Percentiles rank a stretch among this genome's conserved stretches.
Conservation (phyloP, 2,888 invertebrate genomes). For the Mylabris sibirica region DNA sequence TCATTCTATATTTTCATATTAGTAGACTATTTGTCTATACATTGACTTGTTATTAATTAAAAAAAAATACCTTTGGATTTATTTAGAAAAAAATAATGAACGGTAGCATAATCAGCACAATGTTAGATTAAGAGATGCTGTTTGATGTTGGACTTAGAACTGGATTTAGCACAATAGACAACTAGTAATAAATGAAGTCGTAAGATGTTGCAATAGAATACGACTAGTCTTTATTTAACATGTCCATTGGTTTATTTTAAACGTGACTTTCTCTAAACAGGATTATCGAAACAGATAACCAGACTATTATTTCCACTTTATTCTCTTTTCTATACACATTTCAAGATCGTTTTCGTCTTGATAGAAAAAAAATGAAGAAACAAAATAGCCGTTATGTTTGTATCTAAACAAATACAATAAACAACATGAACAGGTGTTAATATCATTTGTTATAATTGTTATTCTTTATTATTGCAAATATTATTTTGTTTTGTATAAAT, state of each 20-base stretch:
- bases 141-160: constrained; percentile 12
- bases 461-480: constrained; percentile 30
- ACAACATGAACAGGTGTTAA: constrained; percentile 26
- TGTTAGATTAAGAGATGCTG: background rate
- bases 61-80: background rate
- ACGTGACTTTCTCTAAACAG: constrained; percentile 28
- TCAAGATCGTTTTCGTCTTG: background rate
- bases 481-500: constrained; percentile 30
- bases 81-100: background rate
- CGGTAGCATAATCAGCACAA: background rate
- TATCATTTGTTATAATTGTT: constrained; percentile 25
- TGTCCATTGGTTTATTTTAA: constrained; percentile 30
- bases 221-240: constrained; percentile 27
- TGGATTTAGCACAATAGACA: constrained; percentile 27
- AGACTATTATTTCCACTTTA: constrained; percentile 6
- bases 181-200: constrained; percentile 29
- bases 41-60: constrained; percentile 21
- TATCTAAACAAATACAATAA: background rate
- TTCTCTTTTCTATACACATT: background rate
- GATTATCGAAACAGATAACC: constrained; percentile 27
- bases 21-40: constrained; percentile 15
- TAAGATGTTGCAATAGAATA: constrained; percentile 20
- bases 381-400: background rate
- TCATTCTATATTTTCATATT: background rate
- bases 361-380: background rate